phyloP scores from a whole-genome alignment of 1,140 invertebrate genomes.

The Philaenus spumarius region DNA sequence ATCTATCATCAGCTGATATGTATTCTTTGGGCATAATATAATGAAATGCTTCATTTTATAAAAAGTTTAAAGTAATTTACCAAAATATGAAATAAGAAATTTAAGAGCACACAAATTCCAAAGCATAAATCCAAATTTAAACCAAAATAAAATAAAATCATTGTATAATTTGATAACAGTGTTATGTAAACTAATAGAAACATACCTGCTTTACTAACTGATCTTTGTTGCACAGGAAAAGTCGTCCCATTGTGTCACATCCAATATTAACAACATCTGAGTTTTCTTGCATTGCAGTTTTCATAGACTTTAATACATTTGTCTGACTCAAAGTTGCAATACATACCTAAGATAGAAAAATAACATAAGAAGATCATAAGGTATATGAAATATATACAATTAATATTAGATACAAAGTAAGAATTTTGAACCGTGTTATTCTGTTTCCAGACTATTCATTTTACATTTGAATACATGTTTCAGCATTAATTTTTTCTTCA shows the following conservation, averaged over 20 bases:
- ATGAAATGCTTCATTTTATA: too few relatives aligned
- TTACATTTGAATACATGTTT: too few relatives aligned
- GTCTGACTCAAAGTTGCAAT: conserved; percentile 69
- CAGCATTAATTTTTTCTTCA: too few relatives aligned
- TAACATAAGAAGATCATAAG: neutral
- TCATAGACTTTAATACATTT: conserved; percentile 73
- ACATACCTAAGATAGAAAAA: conserved; percentile 51
- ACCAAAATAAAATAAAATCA: conserved; percentile 2
- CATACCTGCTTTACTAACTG: conserved; percentile 75
- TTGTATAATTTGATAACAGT: conserved; percentile 19
- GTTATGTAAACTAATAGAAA: conserved; percentile 28
- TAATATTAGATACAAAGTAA: too few relatives aligned
- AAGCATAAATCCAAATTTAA: neutral
- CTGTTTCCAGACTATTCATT: too few relatives aligned
- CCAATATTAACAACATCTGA: conserved; percentile 75
- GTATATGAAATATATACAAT: neutral
- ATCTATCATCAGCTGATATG: too few relatives aligned
- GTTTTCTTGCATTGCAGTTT: conserved; percentile 79
- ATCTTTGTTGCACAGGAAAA: conserved; percentile 78
- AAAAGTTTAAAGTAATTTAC: too few relatives aligned
- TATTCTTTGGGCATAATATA: too few relatives aligned
- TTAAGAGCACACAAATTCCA: neutral
- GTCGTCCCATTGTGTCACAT: conserved; percentile 79
- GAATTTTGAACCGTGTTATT: too few relatives aligned
- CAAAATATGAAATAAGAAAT: conserved; percentile 1